Evolutionary conservation across 1,140 invertebrate genomes (phyloP).

Genomic region (Halyomorpha halys): DNA sequence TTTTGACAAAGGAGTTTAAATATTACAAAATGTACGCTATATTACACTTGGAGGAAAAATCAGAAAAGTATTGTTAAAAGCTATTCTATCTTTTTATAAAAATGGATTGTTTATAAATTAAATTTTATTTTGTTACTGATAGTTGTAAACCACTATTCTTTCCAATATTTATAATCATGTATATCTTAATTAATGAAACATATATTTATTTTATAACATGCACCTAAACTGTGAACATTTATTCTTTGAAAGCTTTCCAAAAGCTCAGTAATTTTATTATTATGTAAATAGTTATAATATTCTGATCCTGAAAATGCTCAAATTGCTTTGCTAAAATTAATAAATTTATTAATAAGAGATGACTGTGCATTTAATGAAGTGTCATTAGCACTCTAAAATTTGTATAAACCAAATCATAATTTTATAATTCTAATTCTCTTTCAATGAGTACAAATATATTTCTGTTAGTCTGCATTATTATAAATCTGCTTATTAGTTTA

Average conservation of each 20-base stretch:
- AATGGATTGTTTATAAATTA: too few species aligned
- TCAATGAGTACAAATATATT: constrained; percentile 1
- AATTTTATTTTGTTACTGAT: too few species aligned
- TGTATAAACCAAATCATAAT: constrained; percentile 15
- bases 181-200: too few species aligned
- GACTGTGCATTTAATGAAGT: constrained; percentile 25
- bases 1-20: too few species aligned
- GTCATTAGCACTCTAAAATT: constrained; percentile 1
- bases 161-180: too few species aligned
- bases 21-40: too few species aligned
- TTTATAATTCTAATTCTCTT: constrained; percentile 13
- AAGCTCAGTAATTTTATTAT: constrained; percentile 12
- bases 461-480: too few species aligned
- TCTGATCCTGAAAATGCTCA: constrained; percentile 27
- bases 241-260: constrained; percentile 14
- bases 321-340: constrained; percentile 26
- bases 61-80: too few species aligned
- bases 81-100: too few species aligned
- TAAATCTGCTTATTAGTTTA: too few species aligned
- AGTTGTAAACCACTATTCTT: too few species aligned
- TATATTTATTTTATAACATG: neutral
- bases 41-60: too few species aligned
- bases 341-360: constrained; percentile 22
- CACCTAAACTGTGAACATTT: constrained; percentile 3
- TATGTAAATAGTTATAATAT: constrained; percentile 15